Base-by-base conservation (phyloP, 2,888 invertebrate genomes). In the Drosophila yooni region DNA sequence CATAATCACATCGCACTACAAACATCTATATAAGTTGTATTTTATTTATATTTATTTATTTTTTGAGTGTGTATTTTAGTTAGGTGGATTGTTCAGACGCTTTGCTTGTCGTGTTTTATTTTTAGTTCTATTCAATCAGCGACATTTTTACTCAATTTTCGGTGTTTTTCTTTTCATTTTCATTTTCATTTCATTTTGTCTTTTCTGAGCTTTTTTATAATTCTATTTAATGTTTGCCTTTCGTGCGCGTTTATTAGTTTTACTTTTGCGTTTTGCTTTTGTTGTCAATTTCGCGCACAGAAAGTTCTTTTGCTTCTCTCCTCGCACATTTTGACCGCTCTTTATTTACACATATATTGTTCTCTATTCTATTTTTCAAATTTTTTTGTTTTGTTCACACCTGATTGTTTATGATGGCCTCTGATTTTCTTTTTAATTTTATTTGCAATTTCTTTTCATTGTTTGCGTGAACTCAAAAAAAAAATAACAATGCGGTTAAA, bases 81-180 rank as follows among this genome's bases (percentile, higher is more conserved):
- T 53, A 58, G 80, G 62, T 57, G 65, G 60, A 88, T 88, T 90
- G 90, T 88, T 82, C 82, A 89, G 79, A 84, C 91, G 82, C 74
- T 73, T 70, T 53, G 73, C 83, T 79, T 71, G 78, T 67, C 75
- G 84, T 74, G 31, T 68, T 76, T 84, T 86, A 91, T 89, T 86
- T 91, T 88, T 89, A 91, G 88, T 84, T 91, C 69, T 79, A 79
- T 86, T 89, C 88, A 91, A 91, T 89, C 90, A 88, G 91, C 89
- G 91, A 89, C 88, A 86, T 84, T 89, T 79, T 68, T 61, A 67
- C 68, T 67, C 60, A 63, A 57, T 64, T 78, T 71, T 67, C 61
- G 43, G 38, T 52, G 65, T 60, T 63, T 80, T 69, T 71, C 18
- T 71, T 81, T 59, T 59, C 78, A 60, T 58, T 76, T 51, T 64